Percentiles rank a stretch among this genome's conserved stretches.
Evolutionary conservation across 1,140 invertebrate species (phyloP).

Genomic region (Ceratina japonica): DNA sequence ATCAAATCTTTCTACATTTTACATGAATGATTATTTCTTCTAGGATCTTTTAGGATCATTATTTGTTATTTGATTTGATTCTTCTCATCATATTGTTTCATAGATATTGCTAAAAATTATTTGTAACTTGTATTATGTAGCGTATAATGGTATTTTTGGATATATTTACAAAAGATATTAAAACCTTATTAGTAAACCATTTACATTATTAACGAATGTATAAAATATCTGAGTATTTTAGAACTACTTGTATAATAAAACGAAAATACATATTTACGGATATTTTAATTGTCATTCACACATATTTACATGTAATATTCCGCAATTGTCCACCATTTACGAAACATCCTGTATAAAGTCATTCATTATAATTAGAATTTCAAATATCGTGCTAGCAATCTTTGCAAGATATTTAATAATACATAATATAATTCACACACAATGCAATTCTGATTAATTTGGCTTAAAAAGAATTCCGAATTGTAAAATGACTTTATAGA

Average conservation of each 20-base stretch:
- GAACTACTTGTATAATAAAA: slow-evolving; percentile 34
- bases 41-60: background rate
- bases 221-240: slow-evolving; percentile 41
- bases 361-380: too few relatives aligned
- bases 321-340: too few relatives aligned
- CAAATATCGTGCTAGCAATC: too few relatives aligned
- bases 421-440: too few relatives aligned
- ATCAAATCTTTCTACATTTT: slow-evolving; percentile 3
- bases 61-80: slow-evolving; percentile 4
- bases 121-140: slow-evolving; percentile 32
- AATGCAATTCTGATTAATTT: too few relatives aligned
- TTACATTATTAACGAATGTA: slow-evolving; percentile 36
- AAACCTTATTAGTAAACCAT: slow-evolving; percentile 20
- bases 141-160: slow-evolving; percentile 44
- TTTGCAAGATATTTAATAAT: too few relatives aligned
- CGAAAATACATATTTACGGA: slow-evolving; percentile 11
- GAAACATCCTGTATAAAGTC: too few relatives aligned
- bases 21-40: background rate
- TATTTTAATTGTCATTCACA: background rate
- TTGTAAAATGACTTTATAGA: too few relatives aligned
- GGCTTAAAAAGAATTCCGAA: too few relatives aligned
- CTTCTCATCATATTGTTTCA: background rate
- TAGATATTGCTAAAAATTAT: background rate
- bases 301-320: background rate
- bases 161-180: slow-evolving; percentile 42